Conservation (phyloP, 2,797 vertebrate genomes). For the Menidia menidia region DNA sequence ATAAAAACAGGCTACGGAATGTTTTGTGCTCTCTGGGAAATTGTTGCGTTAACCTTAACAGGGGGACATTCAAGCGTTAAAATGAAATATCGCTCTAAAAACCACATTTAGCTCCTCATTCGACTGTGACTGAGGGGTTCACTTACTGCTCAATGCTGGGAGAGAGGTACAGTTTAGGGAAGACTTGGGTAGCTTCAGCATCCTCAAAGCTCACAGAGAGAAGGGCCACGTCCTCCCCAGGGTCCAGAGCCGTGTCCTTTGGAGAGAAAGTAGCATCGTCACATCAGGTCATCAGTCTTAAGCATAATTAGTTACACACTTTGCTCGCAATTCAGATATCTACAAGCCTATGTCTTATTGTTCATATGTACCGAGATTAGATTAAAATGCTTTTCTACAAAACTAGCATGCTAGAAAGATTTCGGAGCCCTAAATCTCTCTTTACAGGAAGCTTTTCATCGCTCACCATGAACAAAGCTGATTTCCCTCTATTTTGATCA, state of each 20-base stretch:
- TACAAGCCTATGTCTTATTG: neutral
- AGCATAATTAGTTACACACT: neutral
- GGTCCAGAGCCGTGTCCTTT: constrained; percentile 96
- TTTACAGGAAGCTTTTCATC: neutral
- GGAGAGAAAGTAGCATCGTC: constrained; percentile 16
- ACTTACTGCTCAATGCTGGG: constrained; percentile 98
- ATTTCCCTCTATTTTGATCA: constrained; percentile 12
- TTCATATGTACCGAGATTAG: neutral
- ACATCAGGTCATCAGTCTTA: neutral
- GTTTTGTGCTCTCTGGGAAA: too few species aligned
- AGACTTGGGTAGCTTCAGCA: constrained; percentile 95
- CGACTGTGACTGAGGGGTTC: neutral
- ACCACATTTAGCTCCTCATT: too few species aligned
- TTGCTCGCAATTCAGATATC: neutral
- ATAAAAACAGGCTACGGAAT: too few species aligned
- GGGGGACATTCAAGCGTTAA: too few species aligned
- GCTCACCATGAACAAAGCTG: neutral
- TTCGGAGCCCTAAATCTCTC: neutral
- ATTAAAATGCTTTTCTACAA: neutral
- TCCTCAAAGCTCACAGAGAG: constrained; percentile 98
- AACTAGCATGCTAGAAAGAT: neutral
- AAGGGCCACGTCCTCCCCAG: constrained; percentile 96
- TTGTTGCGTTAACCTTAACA: too few species aligned
- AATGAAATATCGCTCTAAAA: too few species aligned
- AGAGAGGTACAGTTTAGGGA: constrained; percentile 95